A percentile compares a stretch with the other conserved stretches of the same genome.
Conservation (phyloP, 1,140 invertebrate species). For the Sycophila sp. region DNA sequence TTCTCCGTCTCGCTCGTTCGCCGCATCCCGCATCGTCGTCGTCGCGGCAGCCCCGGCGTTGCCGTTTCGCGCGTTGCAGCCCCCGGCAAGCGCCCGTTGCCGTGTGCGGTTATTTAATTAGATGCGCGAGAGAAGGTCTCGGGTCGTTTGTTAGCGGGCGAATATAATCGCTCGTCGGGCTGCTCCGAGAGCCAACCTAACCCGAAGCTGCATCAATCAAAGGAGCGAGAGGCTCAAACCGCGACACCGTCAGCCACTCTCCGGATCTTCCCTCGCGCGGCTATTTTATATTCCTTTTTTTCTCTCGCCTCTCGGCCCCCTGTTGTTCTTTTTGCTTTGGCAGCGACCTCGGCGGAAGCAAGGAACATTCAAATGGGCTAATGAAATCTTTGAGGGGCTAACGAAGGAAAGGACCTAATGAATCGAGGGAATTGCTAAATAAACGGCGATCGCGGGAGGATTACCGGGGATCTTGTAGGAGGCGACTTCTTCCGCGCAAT, state of each 20-base stretch:
- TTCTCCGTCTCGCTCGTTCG: conserved; percentile 1
- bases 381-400: conserved; percentile 7
- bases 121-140: conserved; percentile 28
- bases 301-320: neutral
- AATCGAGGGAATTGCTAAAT: conserved; percentile 28
- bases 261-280: too few species aligned
- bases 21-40: neutral
- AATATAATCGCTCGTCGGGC: conserved; percentile 29
- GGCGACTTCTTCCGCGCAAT: too few species aligned
- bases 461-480: too few species aligned
- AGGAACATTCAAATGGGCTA: neutral
- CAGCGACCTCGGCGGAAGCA: neutral
- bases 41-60: neutral
- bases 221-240: too few species aligned
- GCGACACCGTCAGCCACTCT: too few species aligned
- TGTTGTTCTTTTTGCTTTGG: neutral
- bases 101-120: conserved; percentile 41
- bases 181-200: neutral
- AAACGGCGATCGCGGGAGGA: conserved; percentile 10
- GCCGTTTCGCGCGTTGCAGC: neutral
- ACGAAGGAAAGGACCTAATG: conserved; percentile 22
- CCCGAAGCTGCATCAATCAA: conserved; percentile 31
- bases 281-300: too few species aligned
- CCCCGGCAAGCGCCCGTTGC: conserved; percentile 20
- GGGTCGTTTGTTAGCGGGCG: conserved; percentile 35